Evolutionary conservation across 2,113 vertebrate species (phyloP), one percentile per base, ranked within the genome.

Genomic region (Solea senegalensis): DNA sequence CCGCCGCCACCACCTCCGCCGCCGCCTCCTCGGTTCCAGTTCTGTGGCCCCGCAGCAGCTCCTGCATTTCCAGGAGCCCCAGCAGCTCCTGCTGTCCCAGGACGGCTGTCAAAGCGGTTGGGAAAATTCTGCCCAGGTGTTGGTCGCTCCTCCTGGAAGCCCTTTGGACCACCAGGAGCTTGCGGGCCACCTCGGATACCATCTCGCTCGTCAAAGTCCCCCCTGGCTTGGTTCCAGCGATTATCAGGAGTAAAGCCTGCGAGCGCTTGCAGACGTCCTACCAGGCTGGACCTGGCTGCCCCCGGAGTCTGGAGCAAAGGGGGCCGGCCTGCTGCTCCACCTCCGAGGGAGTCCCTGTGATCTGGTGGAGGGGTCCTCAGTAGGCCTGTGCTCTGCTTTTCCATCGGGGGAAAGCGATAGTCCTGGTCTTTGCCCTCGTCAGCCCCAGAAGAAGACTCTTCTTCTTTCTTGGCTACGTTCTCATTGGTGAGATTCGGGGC

Each of bases 161-260:
- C 91, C 89, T 98, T 97, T 15, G 95, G 93, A 27, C 92, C 94
- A 26, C 90, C 91, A 62, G 94, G 46, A 54, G 72, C 92, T 49
- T 95, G 92, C 8, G 94, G 92, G 39, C 92, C 89, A 53, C 94
- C 95, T 63, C 95, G 68, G 62, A 86, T 79, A 50, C 78, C 91
- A 69, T 98, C 96, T 59, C 98, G 92, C 78, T 99, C 98, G 80
- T 99, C 98, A 88, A 97, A 97, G 94, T 99, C 98, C 83, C 96
- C 96, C 88, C 96, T 93, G 21, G 87, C 76, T 62, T 95, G 96
- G 56, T 94, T 96, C 98, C 98, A 99, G 7, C 96, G 96, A 70
- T 94, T 97, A 72, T 99, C 97, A 26, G 94, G 93, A 72, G 95
- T 95, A 84, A 98, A 98, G 74, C 94, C 94, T 61, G 91, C 88